These are phyloP conservation scores for Stegastes partitus DNA, from an alignment of 2,113 vertebrate species.

Conservation along the genomic window DNA sequence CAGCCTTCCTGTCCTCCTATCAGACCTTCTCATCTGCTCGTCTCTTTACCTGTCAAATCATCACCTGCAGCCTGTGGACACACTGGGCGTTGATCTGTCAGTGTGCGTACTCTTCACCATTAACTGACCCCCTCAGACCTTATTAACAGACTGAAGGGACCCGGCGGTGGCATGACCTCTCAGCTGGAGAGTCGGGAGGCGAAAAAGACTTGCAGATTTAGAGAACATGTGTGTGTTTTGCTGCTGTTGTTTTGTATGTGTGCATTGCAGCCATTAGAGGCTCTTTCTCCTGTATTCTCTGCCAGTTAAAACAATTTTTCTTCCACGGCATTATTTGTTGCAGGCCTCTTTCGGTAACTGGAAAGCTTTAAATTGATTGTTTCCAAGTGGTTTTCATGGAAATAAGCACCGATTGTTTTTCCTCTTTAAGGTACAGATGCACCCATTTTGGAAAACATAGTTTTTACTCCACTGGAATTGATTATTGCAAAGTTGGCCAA, in stretches of 20 bases:
- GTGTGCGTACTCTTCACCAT: conserved; percentile 77
- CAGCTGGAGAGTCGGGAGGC: conserved; percentile 56
- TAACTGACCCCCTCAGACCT: conserved; percentile 72
- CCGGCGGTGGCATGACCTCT: conserved; percentile 72
- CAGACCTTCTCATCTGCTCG: conserved; percentile 17
- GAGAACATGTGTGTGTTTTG: not conserved
- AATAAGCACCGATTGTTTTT: not conserved
- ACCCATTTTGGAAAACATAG: not conserved
- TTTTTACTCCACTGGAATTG: not conserved
- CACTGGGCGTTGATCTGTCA: conserved; percentile 54
- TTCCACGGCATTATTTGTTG: too few relatives aligned
- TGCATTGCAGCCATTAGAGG: not conserved
- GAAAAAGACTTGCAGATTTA: not conserved
- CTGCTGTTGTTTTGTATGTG: not conserved
- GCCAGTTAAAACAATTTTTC: not conserved
- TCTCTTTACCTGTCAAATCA: conserved; percentile 35
- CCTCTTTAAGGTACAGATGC: not conserved
- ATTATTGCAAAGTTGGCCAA: not conserved
- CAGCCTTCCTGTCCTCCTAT: conserved; percentile 44
- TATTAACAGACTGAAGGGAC: conserved; percentile 74
- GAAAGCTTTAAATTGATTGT: not conserved
- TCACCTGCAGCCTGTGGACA: not conserved
- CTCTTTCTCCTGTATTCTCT: conserved; percentile 42
- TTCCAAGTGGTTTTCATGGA: conserved; percentile 16
- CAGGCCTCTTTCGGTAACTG: not conserved